A percentile compares a stretch with the other conserved stretches of the same genome.
These are phyloP conservation scores for Clanis bilineata DNA, from an alignment of 2,888 invertebrate genomes.

Conservation along the genomic window DNA sequence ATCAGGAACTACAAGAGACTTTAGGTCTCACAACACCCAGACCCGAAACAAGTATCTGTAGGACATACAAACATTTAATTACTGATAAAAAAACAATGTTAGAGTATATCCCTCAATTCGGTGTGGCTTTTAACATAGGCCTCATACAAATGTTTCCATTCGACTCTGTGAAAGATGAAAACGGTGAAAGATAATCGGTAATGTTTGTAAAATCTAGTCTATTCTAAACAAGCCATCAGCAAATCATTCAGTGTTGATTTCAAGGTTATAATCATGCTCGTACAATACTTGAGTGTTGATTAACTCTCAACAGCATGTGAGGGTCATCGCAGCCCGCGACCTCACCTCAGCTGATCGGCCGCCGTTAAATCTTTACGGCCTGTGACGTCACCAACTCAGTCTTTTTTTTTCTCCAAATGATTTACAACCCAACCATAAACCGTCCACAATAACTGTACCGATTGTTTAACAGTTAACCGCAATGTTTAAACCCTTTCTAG, in stretches of 20 bases:
- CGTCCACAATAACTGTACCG: slow-evolving; percentile 76
- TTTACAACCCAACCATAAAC: slow-evolving; percentile 75
- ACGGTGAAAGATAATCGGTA: too few species aligned
- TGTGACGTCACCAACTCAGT: slow-evolving; percentile 63
- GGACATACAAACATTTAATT: too few species aligned
- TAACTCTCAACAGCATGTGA: slow-evolving; percentile 26
- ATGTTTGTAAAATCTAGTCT: not conserved
- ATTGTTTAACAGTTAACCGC: slow-evolving; percentile 81
- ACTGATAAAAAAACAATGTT: too few species aligned
- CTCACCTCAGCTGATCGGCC: slow-evolving; percentile 74
- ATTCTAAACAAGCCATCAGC: not conserved
- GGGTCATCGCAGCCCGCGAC: slow-evolving; percentile 47
- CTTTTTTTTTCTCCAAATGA: slow-evolving; percentile 72
- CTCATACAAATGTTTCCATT: too few species aligned
- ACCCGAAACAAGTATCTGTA: too few species aligned
- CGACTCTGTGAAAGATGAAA: too few species aligned
- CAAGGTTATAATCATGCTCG: not conserved
- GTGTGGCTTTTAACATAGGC: too few species aligned
- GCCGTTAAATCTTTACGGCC: slow-evolving; percentile 74
- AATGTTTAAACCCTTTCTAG: slow-evolving; percentile 80
- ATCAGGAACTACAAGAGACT: too few species aligned
- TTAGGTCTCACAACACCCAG: too few species aligned
- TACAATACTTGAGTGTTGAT: slow-evolving; percentile 13
- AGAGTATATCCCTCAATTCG: too few species aligned
- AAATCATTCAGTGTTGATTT: not conserved